Percentiles rank a stretch among this genome's conserved stretches.
These are phyloP conservation scores for Watsonalla binaria DNA, from an alignment of 2,888 invertebrate species.

Conservation along the genomic window DNA sequence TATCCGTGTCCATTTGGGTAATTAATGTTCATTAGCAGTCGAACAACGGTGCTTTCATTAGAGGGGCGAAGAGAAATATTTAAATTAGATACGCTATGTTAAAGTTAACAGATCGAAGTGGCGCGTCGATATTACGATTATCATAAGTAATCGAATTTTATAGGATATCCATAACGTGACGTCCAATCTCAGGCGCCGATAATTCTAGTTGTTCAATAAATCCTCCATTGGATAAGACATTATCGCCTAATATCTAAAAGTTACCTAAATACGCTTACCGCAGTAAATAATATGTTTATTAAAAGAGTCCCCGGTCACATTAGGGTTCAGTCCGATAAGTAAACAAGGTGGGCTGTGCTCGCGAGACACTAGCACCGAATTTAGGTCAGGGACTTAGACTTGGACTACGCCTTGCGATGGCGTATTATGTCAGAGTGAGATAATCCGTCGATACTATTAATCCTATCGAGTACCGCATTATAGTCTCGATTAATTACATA, in stretches of 20 bases:
- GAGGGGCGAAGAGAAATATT: conserved; percentile 35
- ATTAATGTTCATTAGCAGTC: conserved; percentile 41
- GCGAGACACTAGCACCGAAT: conserved; percentile 31
- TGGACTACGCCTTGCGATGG: conserved; percentile 44
- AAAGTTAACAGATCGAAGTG: conserved; percentile 24
- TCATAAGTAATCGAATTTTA: not conserved
- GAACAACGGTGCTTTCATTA: conserved; percentile 30
- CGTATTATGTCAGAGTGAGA: conserved; percentile 30
- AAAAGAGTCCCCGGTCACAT: conserved; percentile 7
- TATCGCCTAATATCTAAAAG: not conserved
- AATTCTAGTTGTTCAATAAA: too few species aligned
- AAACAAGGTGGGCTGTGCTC: conserved; percentile 16
- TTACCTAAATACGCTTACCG: not conserved
- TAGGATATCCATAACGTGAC: too few species aligned
- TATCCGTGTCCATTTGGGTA: conserved; percentile 39
- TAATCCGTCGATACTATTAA: conserved; percentile 44
- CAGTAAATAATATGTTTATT: not conserved
- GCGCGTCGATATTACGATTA: not conserved
- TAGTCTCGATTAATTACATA: conserved; percentile 30
- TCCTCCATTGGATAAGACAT: too few species aligned
- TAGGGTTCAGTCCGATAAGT: conserved; percentile 26
- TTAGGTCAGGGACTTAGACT: conserved; percentile 48
- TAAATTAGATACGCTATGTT: conserved; percentile 31
- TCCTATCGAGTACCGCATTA: conserved; percentile 29
- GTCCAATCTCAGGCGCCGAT: too few species aligned